Evolutionary conservation across 2,888 invertebrate genomes (phyloP), one percentile per base, ranked within the genome.

Genomic region (Lithophane semibrunnea): DNA sequence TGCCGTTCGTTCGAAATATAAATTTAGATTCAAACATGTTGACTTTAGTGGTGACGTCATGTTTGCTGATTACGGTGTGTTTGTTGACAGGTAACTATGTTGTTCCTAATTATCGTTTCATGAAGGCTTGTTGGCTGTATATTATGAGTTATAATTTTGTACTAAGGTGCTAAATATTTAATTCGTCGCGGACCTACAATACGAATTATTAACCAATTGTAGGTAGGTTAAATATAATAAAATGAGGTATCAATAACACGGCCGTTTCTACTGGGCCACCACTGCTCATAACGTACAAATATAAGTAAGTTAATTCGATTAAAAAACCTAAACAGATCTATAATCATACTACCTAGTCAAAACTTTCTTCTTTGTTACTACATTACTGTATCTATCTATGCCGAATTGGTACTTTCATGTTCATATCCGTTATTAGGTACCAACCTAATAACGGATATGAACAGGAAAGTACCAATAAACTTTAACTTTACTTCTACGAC

Each of bases 21-120:
- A 42, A 65, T 63, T 42, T 78, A 64, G 18, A 68, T 56, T 47
- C 12, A 2, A 21, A 24, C 29, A 73, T 44, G 65, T 52, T 52
- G 49, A 52, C 52, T 75, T 75, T 65, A 13, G 13, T 64, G 54
- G 47, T 75, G 37, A 73, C n/a, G 49, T 13, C n/a, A 47, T 73
- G 60, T 73, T 74, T 58, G 16, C 74, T 73, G 18, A 72, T 60
- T 73, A 21, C 24, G 18, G 10, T 47, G 24, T 47, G 37, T 58
- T 18, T 18, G 37, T 21, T 49, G 56, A 71, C 24, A 24, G 9
- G 18, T 21, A 21, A n/a, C 12, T 24, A 52, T 71, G 71, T 71
- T 71, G 70, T 42, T 52, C 42, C 9, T 42, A 66, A 49, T 66
- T 21, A 52, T 66, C 52, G 24, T 24, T 72, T 3, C 13, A 24